Percentiles rank a stretch among this genome's conserved stretches.
Evolutionary conservation across 2,113 vertebrate species (phyloP).

Genomic region (Ramphastos sulfuratus): DNA sequence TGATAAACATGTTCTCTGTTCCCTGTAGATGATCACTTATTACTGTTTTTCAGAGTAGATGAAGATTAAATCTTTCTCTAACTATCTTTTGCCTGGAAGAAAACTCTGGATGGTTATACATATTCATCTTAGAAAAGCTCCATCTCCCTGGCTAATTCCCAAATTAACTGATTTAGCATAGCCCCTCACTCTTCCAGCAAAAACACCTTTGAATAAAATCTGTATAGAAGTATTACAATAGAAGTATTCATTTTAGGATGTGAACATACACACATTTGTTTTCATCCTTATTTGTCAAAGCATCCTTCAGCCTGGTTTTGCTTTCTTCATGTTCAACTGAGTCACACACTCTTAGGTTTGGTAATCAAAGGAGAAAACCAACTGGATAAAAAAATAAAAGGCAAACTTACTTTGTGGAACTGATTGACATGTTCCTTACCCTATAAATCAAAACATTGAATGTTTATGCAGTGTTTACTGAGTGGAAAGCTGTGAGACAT

Average conservation of each 20-base stretch:
- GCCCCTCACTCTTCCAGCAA: not conserved
- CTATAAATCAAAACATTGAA: not conserved
- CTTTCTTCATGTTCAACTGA: not conserved
- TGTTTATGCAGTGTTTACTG: not conserved
- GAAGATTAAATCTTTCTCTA: not conserved
- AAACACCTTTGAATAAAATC: not conserved
- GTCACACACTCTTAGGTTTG: not conserved
- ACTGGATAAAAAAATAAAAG: conserved; percentile 3
- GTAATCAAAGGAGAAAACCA: conserved; percentile 9
- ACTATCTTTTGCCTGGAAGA: not conserved
- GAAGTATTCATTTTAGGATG: not conserved
- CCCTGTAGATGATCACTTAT: not conserved
- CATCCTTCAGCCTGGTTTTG: not conserved
- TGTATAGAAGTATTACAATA: not conserved
- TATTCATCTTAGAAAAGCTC: not conserved
- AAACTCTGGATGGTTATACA: not conserved
- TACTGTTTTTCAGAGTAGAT: not conserved
- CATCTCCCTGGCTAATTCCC: not conserved
- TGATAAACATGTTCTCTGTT: not conserved
- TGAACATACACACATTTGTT: not conserved
- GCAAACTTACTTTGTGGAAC: not conserved
- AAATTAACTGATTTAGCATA: not conserved
- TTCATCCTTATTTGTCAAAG: not conserved
- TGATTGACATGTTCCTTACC: not conserved
- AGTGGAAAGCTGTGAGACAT: not conserved